Evolutionary conservation across 2,888 invertebrate species (phyloP), one percentile per base, ranked within the genome.

Genomic region (Chouioia cunea): DNA sequence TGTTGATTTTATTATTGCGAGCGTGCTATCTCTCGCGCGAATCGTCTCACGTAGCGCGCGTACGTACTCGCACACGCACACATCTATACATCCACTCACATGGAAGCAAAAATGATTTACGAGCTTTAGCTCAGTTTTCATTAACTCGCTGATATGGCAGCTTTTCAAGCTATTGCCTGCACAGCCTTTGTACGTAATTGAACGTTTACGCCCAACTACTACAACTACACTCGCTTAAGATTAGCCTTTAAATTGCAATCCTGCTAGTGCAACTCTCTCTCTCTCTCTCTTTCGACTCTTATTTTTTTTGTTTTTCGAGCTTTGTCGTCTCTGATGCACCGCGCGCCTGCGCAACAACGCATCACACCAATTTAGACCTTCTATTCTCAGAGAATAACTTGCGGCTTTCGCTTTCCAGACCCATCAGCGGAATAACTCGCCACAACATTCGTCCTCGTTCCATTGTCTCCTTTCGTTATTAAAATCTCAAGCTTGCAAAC

Each of bases 191-290:
- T n/a, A n/a, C n/a, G n/a, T n/a, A n/a, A n/a, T n/a, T n/a, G n/a
- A n/a, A n/a, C 20, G 12, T 14, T 23, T 20, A 14, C 27, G 54
- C 27, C 27, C 2, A 27, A 27, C 27, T 27, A 2, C 3, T 6
- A 6, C 27, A 10, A 65, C 47, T 65, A 56, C 18, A 65, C 50
- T 43, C 63, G 1, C 2, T 46, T 36, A 15, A 53, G 50, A 84
- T 84, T 84, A 84, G 81, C 85, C 84, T 84, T 83, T 83, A 85
- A 85, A 85, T 85, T 85, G 83, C 84, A 83, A 83, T 83, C 84
- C 80, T 76, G 85, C 76, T 73, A 74, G 68, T 71, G 72, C 71
- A 58, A 58, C 65, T 56, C 63, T 65, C 47, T 50, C 54, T 65
- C 63, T 59, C 66, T 65, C 50, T 62, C 65, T 52, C 65, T 52